A percentile compares a stretch with the other conserved stretches of the same genome.
Evolutionary conservation across 1,140 invertebrate genomes (phyloP).

Genomic region (Drosophila equinoxialis): DNA sequence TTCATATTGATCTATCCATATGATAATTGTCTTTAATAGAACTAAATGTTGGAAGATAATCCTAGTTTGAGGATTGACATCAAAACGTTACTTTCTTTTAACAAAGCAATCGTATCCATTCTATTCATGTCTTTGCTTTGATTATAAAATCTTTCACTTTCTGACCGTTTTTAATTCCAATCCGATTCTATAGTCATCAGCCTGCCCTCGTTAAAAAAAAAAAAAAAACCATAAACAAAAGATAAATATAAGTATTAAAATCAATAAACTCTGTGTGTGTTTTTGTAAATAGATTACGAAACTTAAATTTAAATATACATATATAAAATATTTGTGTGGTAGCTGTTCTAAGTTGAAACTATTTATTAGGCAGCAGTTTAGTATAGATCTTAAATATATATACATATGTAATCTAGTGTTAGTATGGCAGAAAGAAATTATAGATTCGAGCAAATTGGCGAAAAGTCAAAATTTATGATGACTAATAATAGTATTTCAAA

Average conservation of each 20-base stretch:
- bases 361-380: slow-evolving; percentile 35
- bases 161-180: too few species aligned
- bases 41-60: too few species aligned
- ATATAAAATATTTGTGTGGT: slow-evolving; percentile 52
- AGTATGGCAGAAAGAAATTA: slow-evolving; percentile 37
- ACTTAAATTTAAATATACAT: slow-evolving; percentile 49
- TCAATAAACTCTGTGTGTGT: slow-evolving; percentile 53
- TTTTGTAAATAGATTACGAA: slow-evolving; percentile 69
- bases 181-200: neutral
- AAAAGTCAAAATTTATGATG: slow-evolving; percentile 41
- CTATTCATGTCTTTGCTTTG: too few species aligned
- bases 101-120: too few species aligned
- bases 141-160: too few species aligned
- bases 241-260: slow-evolving; percentile 50
- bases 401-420: slow-evolving; percentile 42
- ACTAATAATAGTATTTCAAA: slow-evolving; percentile 37
- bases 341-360: slow-evolving; percentile 49
- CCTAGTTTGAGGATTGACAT: too few species aligned
- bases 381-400: slow-evolving; percentile 26
- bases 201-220: neutral
- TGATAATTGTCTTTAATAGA: too few species aligned
- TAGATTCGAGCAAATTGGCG: slow-evolving; percentile 48
- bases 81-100: too few species aligned
- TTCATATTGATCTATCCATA: too few species aligned
- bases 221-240: slow-evolving; percentile 22